phyloP scores from a whole-genome alignment of 2,113 vertebrate species.

The Phasianus colchicus region DNA sequence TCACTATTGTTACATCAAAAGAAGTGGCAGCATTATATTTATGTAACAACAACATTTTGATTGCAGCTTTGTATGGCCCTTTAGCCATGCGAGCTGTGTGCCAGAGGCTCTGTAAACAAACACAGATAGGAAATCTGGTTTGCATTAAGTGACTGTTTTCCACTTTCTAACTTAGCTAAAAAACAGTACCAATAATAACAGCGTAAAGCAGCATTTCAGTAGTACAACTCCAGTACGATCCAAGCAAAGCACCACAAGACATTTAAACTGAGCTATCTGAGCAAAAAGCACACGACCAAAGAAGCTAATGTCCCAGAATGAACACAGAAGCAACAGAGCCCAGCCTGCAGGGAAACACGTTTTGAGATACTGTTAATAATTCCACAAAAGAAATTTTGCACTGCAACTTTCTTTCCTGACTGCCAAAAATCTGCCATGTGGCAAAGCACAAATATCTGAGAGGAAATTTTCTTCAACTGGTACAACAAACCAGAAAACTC shows the following conservation, averaged over 20 bases:
- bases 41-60: slow-evolving; percentile 42
- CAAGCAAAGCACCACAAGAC: neutral
- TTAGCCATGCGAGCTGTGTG: neutral
- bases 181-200: slow-evolving; percentile 12
- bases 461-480: neutral
- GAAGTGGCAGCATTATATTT: slow-evolving; percentile 58
- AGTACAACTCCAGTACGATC: neutral
- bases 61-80: slow-evolving; percentile 41
- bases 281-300: neutral
- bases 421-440: neutral
- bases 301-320: neutral
- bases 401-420: neutral
- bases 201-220: neutral
- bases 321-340: neutral
- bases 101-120: slow-evolving; percentile 65
- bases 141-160: slow-evolving; percentile 48
- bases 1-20: slow-evolving; percentile 28
- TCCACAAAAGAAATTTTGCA: neutral
- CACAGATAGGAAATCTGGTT: slow-evolving; percentile 61
- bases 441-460: neutral
- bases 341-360: neutral
- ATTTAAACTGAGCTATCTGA: neutral
- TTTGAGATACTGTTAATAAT: accelerated
- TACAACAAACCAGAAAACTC: no score
- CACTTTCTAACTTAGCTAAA: slow-evolving; percentile 37